Base-by-base conservation (phyloP, 2,113 vertebrate species). In the Boulengeromyrus knoepffleri region DNA sequence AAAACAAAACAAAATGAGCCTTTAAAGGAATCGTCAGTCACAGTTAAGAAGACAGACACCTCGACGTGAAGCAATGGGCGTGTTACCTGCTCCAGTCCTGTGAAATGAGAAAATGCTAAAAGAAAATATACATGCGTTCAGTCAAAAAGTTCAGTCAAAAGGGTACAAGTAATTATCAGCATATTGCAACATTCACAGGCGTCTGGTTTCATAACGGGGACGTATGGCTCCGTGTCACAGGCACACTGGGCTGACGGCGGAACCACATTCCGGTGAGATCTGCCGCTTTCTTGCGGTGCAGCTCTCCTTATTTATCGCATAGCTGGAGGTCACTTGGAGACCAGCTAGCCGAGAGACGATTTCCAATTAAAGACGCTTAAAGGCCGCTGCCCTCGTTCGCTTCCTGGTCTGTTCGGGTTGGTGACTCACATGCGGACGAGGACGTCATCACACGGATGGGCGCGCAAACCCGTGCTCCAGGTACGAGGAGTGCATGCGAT, bases 11-110 rank as follows among this genome's bases (percentile, higher is more conserved):
- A 94, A 94, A 77, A 80, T 39, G 36, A 80, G 36, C 94, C 93
- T 96, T 96, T 94, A 93, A 94, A 93, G 90, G 86, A 93, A 93
- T 93, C 91, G 74, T 80, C 46, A 92, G 46, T 91, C 80, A 92
- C 83, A 89, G 56, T 89, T 91, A 86, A 90, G 87, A 92, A 52
- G 77, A 89, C 88, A 90, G 88, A 89, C 88, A 80, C 70, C 45
- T 85, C n/a, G 85, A 36, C 7, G 77, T 46, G 70, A 91, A 80
- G 47, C 87, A 93, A 91, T 91, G 90, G 53, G 70, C 90, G 21
- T 88, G 91, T 85, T 88, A 91, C 80, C 91, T 90, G 87, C 19
- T 58, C 84, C 90, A 90, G 90, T 88, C 88, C 66, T 92, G 92
- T 93, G 89, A 92, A 92, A 91, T 91, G n/a, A 91, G 88, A 91